Conservation (phyloP, 2,113 vertebrate genomes). For the Probosciger aterrimus region DNA sequence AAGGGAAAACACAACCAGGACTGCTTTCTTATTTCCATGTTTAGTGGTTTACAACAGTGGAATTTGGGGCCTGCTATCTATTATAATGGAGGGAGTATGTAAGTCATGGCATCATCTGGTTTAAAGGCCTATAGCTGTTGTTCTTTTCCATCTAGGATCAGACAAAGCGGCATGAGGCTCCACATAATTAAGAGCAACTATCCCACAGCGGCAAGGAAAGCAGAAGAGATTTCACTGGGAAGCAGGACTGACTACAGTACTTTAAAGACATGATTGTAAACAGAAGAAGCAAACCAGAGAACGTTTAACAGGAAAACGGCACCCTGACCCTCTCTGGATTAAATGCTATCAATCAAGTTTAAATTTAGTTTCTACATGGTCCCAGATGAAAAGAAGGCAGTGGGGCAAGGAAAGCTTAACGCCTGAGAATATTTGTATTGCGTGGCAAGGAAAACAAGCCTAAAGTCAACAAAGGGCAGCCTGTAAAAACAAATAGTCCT, state of each 20-base stretch:
- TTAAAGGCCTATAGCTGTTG: slow-evolving; percentile 43
- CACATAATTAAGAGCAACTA: slow-evolving; percentile 34
- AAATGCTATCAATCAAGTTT: slow-evolving; percentile 75
- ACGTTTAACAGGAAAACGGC: slow-evolving; percentile 70
- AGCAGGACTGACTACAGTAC: slow-evolving; percentile 26
- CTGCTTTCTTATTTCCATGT: slow-evolving; percentile 44
- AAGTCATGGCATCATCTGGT: slow-evolving; percentile 42
- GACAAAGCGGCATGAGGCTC: neutral
- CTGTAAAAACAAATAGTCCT: slow-evolving; percentile 85
- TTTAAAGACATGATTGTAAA: slow-evolving; percentile 62
- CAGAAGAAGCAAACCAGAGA: slow-evolving; percentile 50
- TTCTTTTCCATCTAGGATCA: slow-evolving; percentile 55
- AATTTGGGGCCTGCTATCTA: neutral
- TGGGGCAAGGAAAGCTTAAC: slow-evolving; percentile 74
- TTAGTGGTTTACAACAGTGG: slow-evolving; percentile 24
- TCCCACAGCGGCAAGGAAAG: slow-evolving; percentile 52
- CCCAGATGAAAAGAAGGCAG: slow-evolving; percentile 74
- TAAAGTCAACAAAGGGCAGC: slow-evolving; percentile 75
- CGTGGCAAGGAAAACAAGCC: slow-evolving; percentile 76
- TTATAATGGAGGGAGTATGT: neutral
- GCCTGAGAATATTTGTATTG: slow-evolving; percentile 76
- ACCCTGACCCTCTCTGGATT: slow-evolving; percentile 67
- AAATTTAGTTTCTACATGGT: slow-evolving; percentile 79
- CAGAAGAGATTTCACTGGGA: slow-evolving; percentile 43
- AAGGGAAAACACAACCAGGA: slow-evolving; percentile 36